Percentiles rank a stretch among this genome's conserved stretches.
Evolutionary conservation across 2,797 vertebrate genomes (phyloP).

Genomic region (Scarus forsteni): DNA sequence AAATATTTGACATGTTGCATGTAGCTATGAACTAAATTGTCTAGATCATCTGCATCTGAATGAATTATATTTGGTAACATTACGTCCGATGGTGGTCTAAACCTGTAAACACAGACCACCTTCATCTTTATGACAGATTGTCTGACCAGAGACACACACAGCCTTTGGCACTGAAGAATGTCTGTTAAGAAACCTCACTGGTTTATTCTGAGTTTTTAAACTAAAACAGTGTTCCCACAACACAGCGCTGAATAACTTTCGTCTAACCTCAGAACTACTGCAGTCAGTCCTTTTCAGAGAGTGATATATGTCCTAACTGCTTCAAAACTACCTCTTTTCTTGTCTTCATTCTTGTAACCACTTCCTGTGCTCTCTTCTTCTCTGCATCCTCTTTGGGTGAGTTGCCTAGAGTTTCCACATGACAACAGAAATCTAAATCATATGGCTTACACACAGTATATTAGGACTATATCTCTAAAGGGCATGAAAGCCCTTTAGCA

Average conservation of each 20-base stretch:
- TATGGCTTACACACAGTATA: constrained; percentile 41
- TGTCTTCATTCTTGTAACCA: not conserved
- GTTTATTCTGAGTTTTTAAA: constrained; percentile 13
- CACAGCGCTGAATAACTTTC: constrained; percentile 5
- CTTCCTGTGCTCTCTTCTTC: constrained; percentile 14
- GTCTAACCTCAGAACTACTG: not conserved
- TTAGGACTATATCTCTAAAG: constrained; percentile 45
- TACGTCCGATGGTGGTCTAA: not conserved
- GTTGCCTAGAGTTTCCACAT: constrained; percentile 59
- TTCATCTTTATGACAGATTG: not conserved
- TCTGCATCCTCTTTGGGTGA: constrained; percentile 23
- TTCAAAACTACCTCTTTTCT: constrained; percentile 11
- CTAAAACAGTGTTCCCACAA: constrained; percentile 19
- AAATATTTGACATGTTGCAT: too few species aligned
- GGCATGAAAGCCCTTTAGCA: constrained; percentile 61
- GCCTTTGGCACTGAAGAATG: not conserved
- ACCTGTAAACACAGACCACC: not conserved
- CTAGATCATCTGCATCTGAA: not conserved
- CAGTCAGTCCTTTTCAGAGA: constrained; percentile 4
- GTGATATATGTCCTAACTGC: constrained; percentile 7
- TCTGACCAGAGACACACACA: not conserved
- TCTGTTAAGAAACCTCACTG: constrained; percentile 4
- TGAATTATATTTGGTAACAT: not conserved
- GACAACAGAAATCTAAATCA: constrained; percentile 67
- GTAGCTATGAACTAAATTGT: too few species aligned